Base-by-base conservation (phyloP, 2,888 invertebrate genomes). In the Leucoma salicis region DNA sequence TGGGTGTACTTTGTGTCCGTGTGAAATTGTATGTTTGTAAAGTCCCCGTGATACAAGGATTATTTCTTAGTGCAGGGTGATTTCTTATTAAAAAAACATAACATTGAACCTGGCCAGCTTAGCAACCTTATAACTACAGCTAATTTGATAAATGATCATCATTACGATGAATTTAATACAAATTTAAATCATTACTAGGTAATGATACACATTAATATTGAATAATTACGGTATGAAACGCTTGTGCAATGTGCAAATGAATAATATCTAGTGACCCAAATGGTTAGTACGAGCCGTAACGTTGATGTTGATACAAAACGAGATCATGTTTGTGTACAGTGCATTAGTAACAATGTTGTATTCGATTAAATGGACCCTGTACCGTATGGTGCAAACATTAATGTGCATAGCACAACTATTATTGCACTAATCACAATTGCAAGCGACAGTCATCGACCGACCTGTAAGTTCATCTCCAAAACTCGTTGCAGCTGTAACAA, bases 371-470 rank as follows among this genome's bases (percentile, higher is more conserved):
- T 63, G 66, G 48, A 42, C 59, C 66, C 49, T 67, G 63, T 59
- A 53, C 65, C 61, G 54, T 61, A 66, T 73, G 70, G 57, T 66
- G 63, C 68, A 66, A 60, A 67, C 68, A 71, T 73, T 70, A 76
- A 55, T 57, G 57, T 57, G 58, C 57, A 69, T 66, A 61, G 66
- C 60, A 58, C 65, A 65, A 70, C 67, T 65, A 74, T 68, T 71
- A 60, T 56, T 62, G 57, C 65, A 66, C 70, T 82, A 75, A 82
- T 82, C 72, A 73, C 70, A 63, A 74, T 66, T 70, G 74, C 84
- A 83, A 77, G 72, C 75, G 53, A 55, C 78, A 79, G 82, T 81
- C 78, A 78, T 76, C 78, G 82, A 78, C 78, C 76, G 73, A 60
- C 66, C 72, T 73, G 63, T 57, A 50, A 53, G 62, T 56, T 46